phyloP scores from a whole-genome alignment of 2,797 vertebrate species.

The Decapterus maruadsi region DNA sequence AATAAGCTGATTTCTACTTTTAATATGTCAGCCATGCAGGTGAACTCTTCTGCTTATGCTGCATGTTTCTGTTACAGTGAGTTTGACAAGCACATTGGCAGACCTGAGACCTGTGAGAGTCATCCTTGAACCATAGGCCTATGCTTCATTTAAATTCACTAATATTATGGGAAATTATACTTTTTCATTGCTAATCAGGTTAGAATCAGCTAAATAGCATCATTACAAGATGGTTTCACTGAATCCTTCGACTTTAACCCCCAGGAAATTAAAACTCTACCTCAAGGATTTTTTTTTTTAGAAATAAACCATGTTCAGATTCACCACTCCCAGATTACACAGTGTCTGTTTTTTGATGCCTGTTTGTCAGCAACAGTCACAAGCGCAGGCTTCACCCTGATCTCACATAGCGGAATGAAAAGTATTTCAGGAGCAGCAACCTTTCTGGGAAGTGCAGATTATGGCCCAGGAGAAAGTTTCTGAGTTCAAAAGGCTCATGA shows the following conservation, averaged over 20 bases:
- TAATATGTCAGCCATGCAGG: constrained; percentile 2
- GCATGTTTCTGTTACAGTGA: background rate
- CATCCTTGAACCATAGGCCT: background rate
- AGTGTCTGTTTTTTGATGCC: background rate
- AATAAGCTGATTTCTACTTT: constrained; percentile 30
- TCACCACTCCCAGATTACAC: background rate
- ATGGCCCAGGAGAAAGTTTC: no score
- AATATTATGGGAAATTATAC: background rate
- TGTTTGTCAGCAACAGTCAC: background rate
- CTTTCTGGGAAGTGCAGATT: background rate
- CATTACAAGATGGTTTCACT: background rate
- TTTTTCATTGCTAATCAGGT: background rate
- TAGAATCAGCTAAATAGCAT: background rate
- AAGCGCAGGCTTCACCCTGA: background rate
- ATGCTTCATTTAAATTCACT: no score
- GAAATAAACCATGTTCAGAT: background rate
- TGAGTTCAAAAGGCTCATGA: background rate
- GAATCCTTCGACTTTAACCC: background rate
- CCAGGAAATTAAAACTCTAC: background rate
- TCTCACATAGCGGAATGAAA: background rate
- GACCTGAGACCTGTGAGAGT: background rate
- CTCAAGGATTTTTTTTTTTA: background rate
- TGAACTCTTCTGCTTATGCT: constrained; percentile 22
- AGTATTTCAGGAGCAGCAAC: background rate
- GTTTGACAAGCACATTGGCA: background rate